A percentile compares a stretch with the other conserved stretches of the same genome.
phyloP scores from a whole-genome alignment of 64 coral and sea anemone genomes.

The Porites lutea region DNA sequence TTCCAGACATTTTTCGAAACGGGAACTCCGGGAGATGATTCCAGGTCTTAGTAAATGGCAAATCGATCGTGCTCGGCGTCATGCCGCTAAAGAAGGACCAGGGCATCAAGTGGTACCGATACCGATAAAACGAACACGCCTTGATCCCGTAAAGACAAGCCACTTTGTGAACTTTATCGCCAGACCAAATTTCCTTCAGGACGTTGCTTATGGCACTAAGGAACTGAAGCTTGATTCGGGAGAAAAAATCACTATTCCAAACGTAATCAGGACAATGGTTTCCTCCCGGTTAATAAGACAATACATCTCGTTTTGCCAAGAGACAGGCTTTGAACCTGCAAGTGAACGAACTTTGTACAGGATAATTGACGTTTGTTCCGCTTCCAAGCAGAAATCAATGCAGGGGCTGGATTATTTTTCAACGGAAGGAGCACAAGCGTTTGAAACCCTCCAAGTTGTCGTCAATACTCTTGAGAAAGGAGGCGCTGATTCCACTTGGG shows the following conservation, averaged over 20 bases:
- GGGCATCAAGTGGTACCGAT: too few species aligned
- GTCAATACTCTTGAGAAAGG: slow-evolving; percentile 1
- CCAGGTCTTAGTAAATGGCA: background rate
- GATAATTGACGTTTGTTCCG: slow-evolving; percentile 26
- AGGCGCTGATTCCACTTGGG: background rate
- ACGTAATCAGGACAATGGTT: slow-evolving; percentile 37
- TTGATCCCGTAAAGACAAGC: slow-evolving; percentile 6
- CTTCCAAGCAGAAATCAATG: slow-evolving; percentile 11
- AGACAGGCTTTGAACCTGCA: slow-evolving; percentile 29
- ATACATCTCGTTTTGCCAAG: slow-evolving; percentile 52
- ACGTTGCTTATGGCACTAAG: slow-evolving; percentile 20
- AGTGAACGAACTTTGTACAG: slow-evolving; percentile 34
- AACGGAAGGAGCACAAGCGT: slow-evolving; percentile 44
- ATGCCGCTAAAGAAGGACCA: background rate
- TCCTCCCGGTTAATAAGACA: slow-evolving; percentile 15
- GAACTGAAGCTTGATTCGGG: slow-evolving; percentile 44
- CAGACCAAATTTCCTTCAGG: slow-evolving; percentile 3
- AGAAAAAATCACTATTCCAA: slow-evolving; percentile 45
- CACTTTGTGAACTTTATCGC: background rate
- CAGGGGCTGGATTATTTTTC: slow-evolving; percentile 43
- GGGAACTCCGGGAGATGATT: too few species aligned
- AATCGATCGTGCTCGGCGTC: background rate
- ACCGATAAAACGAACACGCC: background rate
- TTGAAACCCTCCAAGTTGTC: background rate
- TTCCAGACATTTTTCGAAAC: background rate